Evolutionary conservation across 2,888 invertebrate species (phyloP).

Genomic region (Nipponacmea schrenckii): DNA sequence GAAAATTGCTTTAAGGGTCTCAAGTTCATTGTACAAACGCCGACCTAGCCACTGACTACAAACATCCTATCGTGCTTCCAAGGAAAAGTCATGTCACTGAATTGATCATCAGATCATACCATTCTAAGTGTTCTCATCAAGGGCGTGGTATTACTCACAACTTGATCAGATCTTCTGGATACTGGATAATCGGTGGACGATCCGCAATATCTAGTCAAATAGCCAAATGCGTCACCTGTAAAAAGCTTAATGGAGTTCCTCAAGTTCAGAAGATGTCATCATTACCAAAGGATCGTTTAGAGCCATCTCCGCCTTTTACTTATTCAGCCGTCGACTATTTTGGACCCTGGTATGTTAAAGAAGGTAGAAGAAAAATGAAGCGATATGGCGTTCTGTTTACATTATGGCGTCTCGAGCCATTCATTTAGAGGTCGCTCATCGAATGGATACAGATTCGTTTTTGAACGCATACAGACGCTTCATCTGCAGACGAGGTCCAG

Average conservation of each 20-base stretch:
- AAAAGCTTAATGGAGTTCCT: background rate
- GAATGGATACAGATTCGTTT: too few relatives aligned
- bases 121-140: background rate
- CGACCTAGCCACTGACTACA: background rate
- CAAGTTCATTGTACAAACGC: conserved; percentile 1
- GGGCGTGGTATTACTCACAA: background rate
- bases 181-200: background rate
- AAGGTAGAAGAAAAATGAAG: too few relatives aligned
- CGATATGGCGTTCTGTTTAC: too few relatives aligned
- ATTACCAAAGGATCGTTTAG: background rate
- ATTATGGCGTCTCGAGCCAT: too few relatives aligned
- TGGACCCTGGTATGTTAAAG: too few relatives aligned
- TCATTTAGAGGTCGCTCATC: too few relatives aligned
- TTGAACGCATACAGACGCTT: too few relatives aligned
- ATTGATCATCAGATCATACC: conserved; percentile 12
- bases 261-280: too few relatives aligned
- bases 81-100: conserved; percentile 8
- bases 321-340: conserved; percentile 16
- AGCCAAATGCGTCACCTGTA: conserved; percentile 8
- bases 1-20: too few relatives aligned
- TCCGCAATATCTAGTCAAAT: background rate
- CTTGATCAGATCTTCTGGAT: background rate
- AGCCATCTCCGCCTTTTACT: conserved; percentile 17
- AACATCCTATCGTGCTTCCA: conserved; percentile 12
- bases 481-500: too few relatives aligned